phyloP scores from a whole-genome alignment of 2,797 vertebrate species.

The Sebastes iracundus region DNA sequence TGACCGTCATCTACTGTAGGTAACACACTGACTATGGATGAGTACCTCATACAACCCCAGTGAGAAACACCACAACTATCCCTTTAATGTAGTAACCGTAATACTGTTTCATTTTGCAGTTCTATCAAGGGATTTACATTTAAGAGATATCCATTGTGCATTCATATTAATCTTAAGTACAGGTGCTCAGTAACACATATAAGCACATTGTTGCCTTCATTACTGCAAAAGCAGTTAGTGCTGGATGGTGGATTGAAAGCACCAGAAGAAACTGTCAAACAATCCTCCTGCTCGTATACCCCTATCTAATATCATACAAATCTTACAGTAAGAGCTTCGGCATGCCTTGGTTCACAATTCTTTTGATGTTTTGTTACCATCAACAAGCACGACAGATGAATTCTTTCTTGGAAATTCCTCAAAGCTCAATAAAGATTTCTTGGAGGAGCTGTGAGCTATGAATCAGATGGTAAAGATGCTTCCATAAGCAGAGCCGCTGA shows the following conservation, averaged over 20 bases:
- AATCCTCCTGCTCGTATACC: background rate
- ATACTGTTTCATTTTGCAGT: background rate
- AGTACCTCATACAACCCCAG: too few species aligned
- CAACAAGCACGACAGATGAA: background rate
- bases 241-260: background rate
- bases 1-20: background rate
- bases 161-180: background rate
- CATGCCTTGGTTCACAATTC: background rate
- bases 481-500: constrained; percentile 46
- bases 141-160: background rate
- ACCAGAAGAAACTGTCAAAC: background rate
- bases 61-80: background rate
- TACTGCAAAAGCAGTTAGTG: background rate
- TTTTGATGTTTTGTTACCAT: constrained; percentile 6
- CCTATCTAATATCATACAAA: background rate
- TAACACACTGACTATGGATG: too few species aligned
- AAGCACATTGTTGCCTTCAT: background rate
- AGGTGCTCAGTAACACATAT: background rate
- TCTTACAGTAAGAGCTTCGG: background rate
- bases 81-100: background rate
- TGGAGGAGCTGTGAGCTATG: constrained; percentile 6
- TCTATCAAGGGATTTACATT: background rate
- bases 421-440: constrained; percentile 37
- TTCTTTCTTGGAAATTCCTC: constrained; percentile 32
- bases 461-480: constrained; percentile 42